Base-by-base conservation (phyloP, 2,888 invertebrate genomes). In the Pollenia amentaria region DNA sequence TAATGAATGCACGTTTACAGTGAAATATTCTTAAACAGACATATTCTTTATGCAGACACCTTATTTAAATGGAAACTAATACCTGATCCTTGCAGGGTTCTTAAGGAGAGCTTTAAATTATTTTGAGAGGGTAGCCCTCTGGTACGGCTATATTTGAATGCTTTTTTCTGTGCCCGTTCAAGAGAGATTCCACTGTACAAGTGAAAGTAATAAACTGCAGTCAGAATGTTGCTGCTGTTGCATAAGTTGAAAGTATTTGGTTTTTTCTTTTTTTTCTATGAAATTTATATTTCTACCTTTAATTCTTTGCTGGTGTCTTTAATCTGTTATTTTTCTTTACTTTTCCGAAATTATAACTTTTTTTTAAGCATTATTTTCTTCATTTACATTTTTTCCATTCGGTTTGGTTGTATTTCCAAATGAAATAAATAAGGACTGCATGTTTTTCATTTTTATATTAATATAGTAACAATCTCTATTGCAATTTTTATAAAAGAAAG, bases 301-400 rank as follows among this genome's bases (percentile, higher is more conserved):
- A 60, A 18, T 18, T 16, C 12, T 29, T 46, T 67, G 48, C 7
- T 57, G 21, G 9, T 48, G 46, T 55, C 46, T 29, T 64, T 53
- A 51, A 75, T 48, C 51, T 53, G 21, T 9, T 38, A 16, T 40
- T 53, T 48, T 64, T 53, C 21, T 48, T 12, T 53, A 40, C 10
- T 9, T 64, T 18, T 62, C 2, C 16, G 10, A 14, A 38, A 57
- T 38, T 14, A 14, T 38, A 38, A 73, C 16, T n/a, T 51, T 38
- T 62, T 42, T 53, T 55, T 55, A 44, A 55, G 38, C 44, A 21
- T 55, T 44, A 55, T 55, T 42, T 40, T 64, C 44, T 76, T 64
- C 53, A 76, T 76, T 67, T 77, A 55, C 55, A 77, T 67, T 78
- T 60, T 55, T 51, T 53, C 38, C 65, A 77, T 55, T 67, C n/a